Conservation (phyloP, 2,888 invertebrate species). For the Athetis lepigone region DNA sequence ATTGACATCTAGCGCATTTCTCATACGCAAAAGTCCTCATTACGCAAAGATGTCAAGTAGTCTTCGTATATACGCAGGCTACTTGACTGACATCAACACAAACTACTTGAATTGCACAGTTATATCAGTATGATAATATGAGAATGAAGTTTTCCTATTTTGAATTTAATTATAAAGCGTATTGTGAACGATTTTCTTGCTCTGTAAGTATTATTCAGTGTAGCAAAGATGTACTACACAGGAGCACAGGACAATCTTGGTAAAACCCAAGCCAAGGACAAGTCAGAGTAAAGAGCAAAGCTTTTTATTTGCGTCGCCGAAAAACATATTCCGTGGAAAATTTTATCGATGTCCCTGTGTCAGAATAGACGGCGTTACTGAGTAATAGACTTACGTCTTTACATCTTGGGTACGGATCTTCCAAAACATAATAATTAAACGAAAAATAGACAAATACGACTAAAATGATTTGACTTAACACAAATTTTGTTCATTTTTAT, state of each 20-base stretch:
- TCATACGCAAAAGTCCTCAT: too few relatives aligned
- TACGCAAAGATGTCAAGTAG: too few relatives aligned
- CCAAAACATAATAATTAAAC: too few relatives aligned
- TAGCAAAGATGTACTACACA: background rate
- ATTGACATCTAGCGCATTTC: too few relatives aligned
- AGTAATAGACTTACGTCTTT: background rate
- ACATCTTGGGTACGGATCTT: background rate
- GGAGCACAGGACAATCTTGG: too few relatives aligned
- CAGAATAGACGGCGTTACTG: background rate
- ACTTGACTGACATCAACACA: too few relatives aligned
- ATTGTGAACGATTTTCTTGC: background rate
- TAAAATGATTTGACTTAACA: slow-evolving; percentile 25
- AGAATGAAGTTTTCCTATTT: too few relatives aligned
- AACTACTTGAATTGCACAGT: too few relatives aligned
- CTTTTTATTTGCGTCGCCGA: too few relatives aligned
- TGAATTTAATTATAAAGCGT: background rate
- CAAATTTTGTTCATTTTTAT: slow-evolving; percentile 3
- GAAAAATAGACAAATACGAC: background rate
- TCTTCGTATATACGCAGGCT: too few relatives aligned
- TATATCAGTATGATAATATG: background rate
- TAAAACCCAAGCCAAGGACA: too few relatives aligned
- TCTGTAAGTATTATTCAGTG: background rate
- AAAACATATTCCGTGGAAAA: background rate
- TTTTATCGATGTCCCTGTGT: background rate
- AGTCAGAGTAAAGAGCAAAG: background rate